Evolutionary conservation across 37 sponge, comb jelly and placozoan genomes (phyloP).

Genomic region (Halisarca cf. caerulea): DNA sequence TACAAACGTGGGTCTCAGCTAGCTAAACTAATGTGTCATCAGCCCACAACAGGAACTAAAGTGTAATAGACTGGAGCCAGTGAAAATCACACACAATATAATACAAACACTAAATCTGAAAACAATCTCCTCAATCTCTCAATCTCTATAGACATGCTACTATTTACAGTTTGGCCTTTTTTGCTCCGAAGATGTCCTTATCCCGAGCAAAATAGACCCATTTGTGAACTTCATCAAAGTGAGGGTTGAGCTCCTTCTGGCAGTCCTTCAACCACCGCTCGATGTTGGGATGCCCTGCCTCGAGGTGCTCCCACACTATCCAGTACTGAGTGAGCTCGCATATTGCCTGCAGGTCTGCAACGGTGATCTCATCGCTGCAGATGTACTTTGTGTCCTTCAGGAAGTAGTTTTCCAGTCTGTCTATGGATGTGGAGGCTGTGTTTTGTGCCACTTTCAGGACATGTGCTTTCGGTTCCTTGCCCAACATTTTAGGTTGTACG

Average conservation of each 20-base stretch:
- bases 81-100: too few relatives aligned
- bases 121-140: not conserved
- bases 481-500: slow-evolving; percentile 27
- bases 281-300: slow-evolving; percentile 47
- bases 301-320: slow-evolving; percentile 35
- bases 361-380: slow-evolving; percentile 65
- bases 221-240: slow-evolving; percentile 74
- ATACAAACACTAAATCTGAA: too few relatives aligned
- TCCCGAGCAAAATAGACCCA: slow-evolving; percentile 58
- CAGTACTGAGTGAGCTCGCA: slow-evolving; percentile 79
- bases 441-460: slow-evolving; percentile 21
- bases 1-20: too few relatives aligned
- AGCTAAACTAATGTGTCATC: too few relatives aligned
- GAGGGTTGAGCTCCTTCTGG: slow-evolving; percentile 56
- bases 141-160: not conserved
- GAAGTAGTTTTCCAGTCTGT: slow-evolving; percentile 53
- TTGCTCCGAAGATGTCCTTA: not conserved
- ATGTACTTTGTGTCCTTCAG: slow-evolving; percentile 72
- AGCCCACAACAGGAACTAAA: too few relatives aligned
- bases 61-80: too few relatives aligned
- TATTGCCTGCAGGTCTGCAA: slow-evolving; percentile 80
- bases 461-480: slow-evolving; percentile 33
- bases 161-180: not conserved
- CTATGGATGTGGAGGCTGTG: slow-evolving; percentile 25
- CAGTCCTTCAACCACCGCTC: slow-evolving; percentile 60